Percentiles rank a stretch among this genome's conserved stretches.
These are phyloP conservation scores for Tyto alba DNA, from an alignment of 2,113 vertebrate genomes.

Conservation along the genomic window DNA sequence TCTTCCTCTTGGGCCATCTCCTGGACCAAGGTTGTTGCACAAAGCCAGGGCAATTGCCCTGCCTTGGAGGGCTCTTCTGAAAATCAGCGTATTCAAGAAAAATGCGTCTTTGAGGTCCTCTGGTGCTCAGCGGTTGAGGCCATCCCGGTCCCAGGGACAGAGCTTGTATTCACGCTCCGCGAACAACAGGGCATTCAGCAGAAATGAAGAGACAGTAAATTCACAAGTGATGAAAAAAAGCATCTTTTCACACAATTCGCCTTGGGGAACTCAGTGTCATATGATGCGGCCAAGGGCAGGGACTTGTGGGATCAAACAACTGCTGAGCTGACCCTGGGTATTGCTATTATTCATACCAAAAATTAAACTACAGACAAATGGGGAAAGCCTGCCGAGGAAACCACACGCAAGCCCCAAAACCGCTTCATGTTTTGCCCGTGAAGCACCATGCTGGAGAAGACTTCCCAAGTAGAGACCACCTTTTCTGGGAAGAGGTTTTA, in stretches of 20 bases:
- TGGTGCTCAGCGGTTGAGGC: background rate
- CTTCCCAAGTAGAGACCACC: background rate
- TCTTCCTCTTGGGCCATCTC: background rate
- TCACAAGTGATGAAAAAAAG: background rate
- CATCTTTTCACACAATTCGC: conserved; percentile 8
- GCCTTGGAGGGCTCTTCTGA: background rate
- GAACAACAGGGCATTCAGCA: conserved; percentile 9
- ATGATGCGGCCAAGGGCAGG: background rate
- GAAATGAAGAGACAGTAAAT: background rate
- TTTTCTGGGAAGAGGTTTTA: background rate
- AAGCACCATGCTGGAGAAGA: background rate
- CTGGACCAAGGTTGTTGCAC: background rate
- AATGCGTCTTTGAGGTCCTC: background rate
- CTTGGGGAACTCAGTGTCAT: background rate
- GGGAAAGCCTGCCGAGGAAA: background rate
- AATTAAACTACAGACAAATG: background rate
- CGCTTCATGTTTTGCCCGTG: background rate
- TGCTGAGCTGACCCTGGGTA: background rate
- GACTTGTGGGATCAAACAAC: background rate
- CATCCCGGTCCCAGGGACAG: background rate
- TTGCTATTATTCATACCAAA: background rate
- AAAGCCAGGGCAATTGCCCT: background rate
- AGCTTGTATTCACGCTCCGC: background rate
- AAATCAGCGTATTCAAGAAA: background rate
- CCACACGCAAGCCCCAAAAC: background rate